phyloP scores from a whole-genome alignment of 2,113 vertebrate genomes.

The Colius striatus region DNA sequence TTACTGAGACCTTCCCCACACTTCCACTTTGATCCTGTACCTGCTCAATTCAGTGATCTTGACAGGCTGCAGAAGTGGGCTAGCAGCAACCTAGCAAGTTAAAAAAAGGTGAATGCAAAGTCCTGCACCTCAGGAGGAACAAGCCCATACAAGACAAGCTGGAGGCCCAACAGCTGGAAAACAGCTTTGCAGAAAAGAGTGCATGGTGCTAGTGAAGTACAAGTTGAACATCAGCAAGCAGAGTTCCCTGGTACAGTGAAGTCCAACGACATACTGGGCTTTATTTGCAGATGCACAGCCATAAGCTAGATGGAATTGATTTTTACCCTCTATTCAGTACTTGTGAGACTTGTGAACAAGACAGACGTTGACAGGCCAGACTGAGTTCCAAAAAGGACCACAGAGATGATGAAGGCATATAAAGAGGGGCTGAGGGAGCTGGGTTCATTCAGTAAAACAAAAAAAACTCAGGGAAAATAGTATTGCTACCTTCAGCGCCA shows the following conservation, averaged over 20 bases:
- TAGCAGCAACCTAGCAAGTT: neutral
- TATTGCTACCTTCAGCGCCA: neutral
- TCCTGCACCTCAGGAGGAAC: neutral
- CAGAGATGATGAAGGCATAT: neutral
- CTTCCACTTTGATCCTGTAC: neutral
- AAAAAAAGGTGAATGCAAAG: neutral
- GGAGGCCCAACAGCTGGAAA: neutral
- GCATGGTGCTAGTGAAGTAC: neutral
- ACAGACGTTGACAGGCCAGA: neutral
- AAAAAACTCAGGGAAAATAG: neutral
- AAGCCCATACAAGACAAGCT: neutral
- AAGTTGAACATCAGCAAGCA: neutral
- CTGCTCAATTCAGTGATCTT: neutral
- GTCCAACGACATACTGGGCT: neutral
- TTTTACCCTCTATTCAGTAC: neutral
- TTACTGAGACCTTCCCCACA: neutral
- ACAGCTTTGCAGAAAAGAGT: neutral
- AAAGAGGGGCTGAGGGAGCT: neutral
- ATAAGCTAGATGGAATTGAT: neutral
- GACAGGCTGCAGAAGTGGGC: neutral
- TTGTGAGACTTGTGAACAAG: neutral
- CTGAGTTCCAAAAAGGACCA: neutral
- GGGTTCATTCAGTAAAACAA: rapidly evolving
- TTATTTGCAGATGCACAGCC: neutral
- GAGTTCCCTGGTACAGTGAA: neutral